A percentile compares a stretch with the other conserved stretches of the same genome.
phyloP scores from a whole-genome alignment of 2,888 invertebrate genomes.

The Sesamia inferens region DNA sequence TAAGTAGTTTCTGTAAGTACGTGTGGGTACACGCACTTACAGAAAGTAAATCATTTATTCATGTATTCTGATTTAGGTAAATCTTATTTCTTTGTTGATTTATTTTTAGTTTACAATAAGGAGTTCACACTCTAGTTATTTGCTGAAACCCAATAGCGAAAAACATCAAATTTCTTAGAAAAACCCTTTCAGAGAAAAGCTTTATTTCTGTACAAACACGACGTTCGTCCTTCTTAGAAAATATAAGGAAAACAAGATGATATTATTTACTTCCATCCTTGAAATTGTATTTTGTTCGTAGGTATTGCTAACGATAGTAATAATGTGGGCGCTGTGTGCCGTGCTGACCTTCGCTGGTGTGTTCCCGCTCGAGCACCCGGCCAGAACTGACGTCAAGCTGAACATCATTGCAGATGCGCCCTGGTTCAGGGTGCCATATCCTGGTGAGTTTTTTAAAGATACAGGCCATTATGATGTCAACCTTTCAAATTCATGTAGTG shows the following conservation, averaged over 20 bases:
- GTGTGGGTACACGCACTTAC: too few relatives aligned
- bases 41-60: not conserved
- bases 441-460: constrained; percentile 84
- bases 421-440: constrained; percentile 95
- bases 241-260: not conserved
- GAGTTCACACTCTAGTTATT: too few relatives aligned
- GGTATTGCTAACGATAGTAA: constrained; percentile 93
- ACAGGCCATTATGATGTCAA: not conserved
- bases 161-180: not conserved
- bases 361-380: constrained; percentile 92
- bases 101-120: not conserved
- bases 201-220: constrained; percentile 8
- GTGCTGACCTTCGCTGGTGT: constrained; percentile 92
- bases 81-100: not conserved
- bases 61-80: not conserved
- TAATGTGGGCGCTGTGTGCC: constrained; percentile 94
- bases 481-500: not conserved
- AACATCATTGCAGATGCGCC: constrained; percentile 93
- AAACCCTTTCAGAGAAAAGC: constrained; percentile 1
- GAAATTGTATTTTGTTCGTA: constrained; percentile 67
- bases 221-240: not conserved
- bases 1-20: not conserved
- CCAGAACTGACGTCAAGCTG: constrained; percentile 93
- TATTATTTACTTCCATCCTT: not conserved
- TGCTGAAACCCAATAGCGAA: not conserved